These are phyloP conservation scores for Limnephilus lunatus DNA, from an alignment of 2,888 invertebrate species.

Conservation along the genomic window DNA sequence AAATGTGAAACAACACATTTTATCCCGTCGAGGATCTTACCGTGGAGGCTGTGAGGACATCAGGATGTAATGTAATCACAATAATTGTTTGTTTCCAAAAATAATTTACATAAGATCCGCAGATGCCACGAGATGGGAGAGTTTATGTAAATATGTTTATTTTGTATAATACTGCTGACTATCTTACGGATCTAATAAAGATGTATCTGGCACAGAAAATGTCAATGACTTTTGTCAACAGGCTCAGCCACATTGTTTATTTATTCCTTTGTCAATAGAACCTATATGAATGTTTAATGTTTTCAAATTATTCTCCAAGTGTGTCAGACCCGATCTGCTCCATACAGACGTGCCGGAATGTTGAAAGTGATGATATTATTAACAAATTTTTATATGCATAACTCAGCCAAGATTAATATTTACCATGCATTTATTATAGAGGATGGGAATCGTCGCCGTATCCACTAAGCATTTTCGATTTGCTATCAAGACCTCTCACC, in stretches of 20 bases:
- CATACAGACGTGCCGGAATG: not conserved
- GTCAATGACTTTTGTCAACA: slow-evolving; percentile 34
- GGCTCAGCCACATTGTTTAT: not conserved
- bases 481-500: no score
- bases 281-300: not conserved
- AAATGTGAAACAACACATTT: no score
- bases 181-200: slow-evolving; percentile 20
- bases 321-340: not conserved
- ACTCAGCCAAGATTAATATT: no score
- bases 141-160: not conserved
- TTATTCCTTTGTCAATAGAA: not conserved
- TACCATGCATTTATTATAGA: no score
- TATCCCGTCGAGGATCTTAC: no score
- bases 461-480: no score
- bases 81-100: not conserved
- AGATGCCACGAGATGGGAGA: not conserved
- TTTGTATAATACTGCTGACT: not conserved
- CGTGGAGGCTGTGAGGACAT: no score
- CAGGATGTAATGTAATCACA: no score
- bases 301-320: not conserved
- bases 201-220: slow-evolving; percentile 22
- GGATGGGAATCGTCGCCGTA: no score
- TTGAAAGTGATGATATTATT: not conserved
- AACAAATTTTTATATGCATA: not conserved
- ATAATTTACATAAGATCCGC: not conserved